Evolutionary conservation across 2,888 invertebrate genomes (phyloP).

Genomic region (Ennomos fuscantarius): DNA sequence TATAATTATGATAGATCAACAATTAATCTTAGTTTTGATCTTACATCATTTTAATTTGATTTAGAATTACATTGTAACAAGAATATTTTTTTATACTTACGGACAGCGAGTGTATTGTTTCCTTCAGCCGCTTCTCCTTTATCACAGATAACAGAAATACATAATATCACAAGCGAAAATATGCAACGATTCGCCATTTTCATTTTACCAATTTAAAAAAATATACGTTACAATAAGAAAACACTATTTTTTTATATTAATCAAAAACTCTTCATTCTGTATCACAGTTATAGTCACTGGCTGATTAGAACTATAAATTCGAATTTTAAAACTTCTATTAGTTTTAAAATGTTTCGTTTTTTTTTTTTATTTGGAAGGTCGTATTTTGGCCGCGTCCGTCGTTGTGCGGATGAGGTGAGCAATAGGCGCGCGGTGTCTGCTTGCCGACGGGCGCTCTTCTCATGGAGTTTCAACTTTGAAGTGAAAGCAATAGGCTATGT

Average conservation of each 20-base stretch:
- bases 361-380: conserved; percentile 41
- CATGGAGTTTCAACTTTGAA: conserved; percentile 68
- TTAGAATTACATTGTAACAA: no score
- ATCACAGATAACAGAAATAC: conserved; percentile 64
- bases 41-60: no score
- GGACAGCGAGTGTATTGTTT: conserved; percentile 59
- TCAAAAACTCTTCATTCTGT: conserved; percentile 45
- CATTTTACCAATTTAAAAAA: conserved; percentile 48
- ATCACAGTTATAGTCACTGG: conserved; percentile 47
- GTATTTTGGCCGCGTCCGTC: conserved; percentile 65
- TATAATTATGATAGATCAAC: no score
- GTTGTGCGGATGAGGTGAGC: conserved; percentile 62
- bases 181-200: conserved; percentile 67
- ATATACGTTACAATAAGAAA: conserved; percentile 36
- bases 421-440: conserved; percentile 59
- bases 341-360: conserved; percentile 10
- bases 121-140: conserved; percentile 71
- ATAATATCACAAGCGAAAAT: conserved; percentile 66
- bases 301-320: conserved; percentile 9
- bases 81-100: conserved; percentile 61
- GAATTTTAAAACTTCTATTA: conserved; percentile 9
- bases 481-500: conserved; percentile 79
- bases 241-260: conserved; percentile 37
- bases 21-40: no score
- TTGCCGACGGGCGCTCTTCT: conserved; percentile 65